Conservation (phyloP, 2,888 invertebrate species). For the Sinhomidia bicolor region DNA sequence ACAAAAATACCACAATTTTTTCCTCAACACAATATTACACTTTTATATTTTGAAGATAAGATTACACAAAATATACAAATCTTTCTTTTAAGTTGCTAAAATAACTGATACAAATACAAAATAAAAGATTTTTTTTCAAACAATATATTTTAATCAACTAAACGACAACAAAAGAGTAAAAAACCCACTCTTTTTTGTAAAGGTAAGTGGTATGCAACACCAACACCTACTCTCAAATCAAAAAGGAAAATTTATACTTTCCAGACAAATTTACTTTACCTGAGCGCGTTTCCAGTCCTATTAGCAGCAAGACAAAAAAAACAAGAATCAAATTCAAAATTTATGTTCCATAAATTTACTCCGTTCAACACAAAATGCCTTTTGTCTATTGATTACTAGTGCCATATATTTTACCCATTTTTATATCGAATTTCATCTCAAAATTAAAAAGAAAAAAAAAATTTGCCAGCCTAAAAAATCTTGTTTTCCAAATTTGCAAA, state of each 20-base stretch:
- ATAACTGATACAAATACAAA: not conserved
- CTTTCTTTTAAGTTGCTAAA: not conserved
- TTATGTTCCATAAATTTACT: conserved; percentile 4
- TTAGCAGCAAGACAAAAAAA: conserved; percentile 57
- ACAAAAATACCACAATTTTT: conserved; percentile 31
- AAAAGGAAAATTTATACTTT: not conserved
- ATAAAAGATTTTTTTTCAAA: not conserved
- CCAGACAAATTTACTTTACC: conserved; percentile 71
- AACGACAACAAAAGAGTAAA: not conserved
- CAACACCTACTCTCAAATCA: not conserved
- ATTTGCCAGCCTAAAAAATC: not conserved
- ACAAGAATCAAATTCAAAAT: conserved; percentile 23
- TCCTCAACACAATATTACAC: not conserved
- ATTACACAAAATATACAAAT: too few species aligned
- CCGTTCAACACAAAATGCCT: not conserved
- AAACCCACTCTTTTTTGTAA: not conserved
- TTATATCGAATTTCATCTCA: not conserved
- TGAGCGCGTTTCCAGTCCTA: conserved; percentile 79
- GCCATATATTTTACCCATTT: not conserved
- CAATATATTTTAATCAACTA: not conserved
- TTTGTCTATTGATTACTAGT: not conserved
- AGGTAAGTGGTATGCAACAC: not conserved
- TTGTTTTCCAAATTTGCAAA: conserved; percentile 9
- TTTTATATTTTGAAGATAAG: not conserved
- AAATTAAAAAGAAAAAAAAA: not conserved